Conservation (phyloP, 2,113 vertebrate genomes). For the Oplegnathus fasciatus region DNA sequence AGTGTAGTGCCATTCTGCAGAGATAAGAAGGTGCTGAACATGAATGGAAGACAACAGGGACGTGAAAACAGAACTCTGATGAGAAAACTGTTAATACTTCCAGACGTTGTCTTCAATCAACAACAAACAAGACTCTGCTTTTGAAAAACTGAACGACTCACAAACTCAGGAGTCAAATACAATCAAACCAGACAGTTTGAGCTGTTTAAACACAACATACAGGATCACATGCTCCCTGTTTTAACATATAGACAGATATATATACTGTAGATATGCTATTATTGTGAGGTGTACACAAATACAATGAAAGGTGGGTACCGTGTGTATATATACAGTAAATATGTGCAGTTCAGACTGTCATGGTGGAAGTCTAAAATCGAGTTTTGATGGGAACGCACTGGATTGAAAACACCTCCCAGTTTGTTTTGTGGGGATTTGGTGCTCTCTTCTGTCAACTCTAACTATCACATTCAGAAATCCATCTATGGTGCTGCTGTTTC, state of each 20-base stretch:
- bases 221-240: constrained; percentile 12
- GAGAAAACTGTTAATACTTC: constrained; percentile 18
- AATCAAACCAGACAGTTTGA: constrained; percentile 26
- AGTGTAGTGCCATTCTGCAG: neutral
- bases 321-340: constrained; percentile 18
- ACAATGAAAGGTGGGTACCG: neutral
- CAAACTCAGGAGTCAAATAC: constrained; percentile 4
- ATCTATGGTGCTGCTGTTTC: constrained; percentile 61
- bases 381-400: constrained; percentile 14
- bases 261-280: constrained; percentile 34
- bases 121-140: constrained; percentile 4
- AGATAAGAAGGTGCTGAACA: neutral
- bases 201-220: constrained; percentile 25
- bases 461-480: constrained; percentile 21
- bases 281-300: constrained; percentile 18
- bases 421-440: constrained; percentile 27
- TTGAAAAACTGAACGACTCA: constrained; percentile 3
- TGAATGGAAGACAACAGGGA: neutral
- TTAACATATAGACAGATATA: constrained; percentile 14
- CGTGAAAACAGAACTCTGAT: neutral
- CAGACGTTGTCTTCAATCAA: neutral
- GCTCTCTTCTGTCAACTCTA: constrained; percentile 19
- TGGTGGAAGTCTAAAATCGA: neutral
- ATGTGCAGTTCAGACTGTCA: constrained; percentile 6
- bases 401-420: constrained; percentile 26